Evolutionary conservation across 2,797 vertebrate genomes (phyloP), one percentile per base, ranked within the genome.

Genomic region (Anableps anableps): DNA sequence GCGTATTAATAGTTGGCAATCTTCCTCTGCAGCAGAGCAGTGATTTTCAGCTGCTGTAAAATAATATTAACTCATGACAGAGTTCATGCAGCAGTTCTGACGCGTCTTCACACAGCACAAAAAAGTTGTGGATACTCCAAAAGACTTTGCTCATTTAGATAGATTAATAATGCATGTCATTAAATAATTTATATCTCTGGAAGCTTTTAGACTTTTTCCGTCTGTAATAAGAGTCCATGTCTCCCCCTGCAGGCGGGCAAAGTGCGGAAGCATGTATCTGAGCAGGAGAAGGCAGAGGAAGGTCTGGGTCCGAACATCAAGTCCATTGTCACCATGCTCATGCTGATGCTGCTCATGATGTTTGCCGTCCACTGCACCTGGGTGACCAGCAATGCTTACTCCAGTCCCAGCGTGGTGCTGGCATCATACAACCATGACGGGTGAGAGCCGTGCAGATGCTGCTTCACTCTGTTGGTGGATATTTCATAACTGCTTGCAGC

Each of bases 261-360:
- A 95, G 98, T 99, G 93, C 97, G 98, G 58, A 99, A 99, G 82
- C 98, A 99, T 2, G 97, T 99, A 86, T 97, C 98, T 0, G 99
- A 99, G 91, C 98, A 99, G 92, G 98, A 99, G 92, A 98, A 98
- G 80, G 96, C 97, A 0, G 99, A 99, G 91, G 99, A 99, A 89
- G 98, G 99, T 14, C 84, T 99, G 81, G 98, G 98, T 13, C 98
- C 99, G 0, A 99, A 99, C 90, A 97, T 99, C 87, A 99, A 99
- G 91, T 99, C 98, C 88, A 98, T 99, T 6, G 99, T 99, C 38
- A 99, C 98, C 74, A 99, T 99, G 99, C 89, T 99, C 80, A 99
- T 99, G 98, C 88, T 99, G 74, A 99, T 99, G 99, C 89, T 99
- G 70, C 91, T 99, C 78, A 99, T 99, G 99, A 99, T 99, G 99